Conservation (phyloP, 2,888 invertebrate genomes). For the Platypus cylindrus region DNA sequence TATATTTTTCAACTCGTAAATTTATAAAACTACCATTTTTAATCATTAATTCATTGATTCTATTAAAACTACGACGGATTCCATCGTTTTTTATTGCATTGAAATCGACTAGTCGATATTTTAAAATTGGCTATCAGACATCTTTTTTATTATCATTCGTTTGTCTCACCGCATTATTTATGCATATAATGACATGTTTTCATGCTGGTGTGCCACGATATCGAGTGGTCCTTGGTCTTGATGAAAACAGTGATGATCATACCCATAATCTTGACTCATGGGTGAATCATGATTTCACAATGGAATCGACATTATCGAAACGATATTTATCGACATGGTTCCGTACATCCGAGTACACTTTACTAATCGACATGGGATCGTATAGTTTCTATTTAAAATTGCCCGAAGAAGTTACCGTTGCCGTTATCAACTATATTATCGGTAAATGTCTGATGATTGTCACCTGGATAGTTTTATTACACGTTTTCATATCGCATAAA, state of each 20-base stretch:
- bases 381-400: not conserved
- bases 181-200: conserved; percentile 7
- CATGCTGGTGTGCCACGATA: conserved; percentile 4
- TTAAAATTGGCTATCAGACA: not conserved
- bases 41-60: not conserved
- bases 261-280: not conserved
- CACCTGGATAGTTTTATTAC: conserved; percentile 15
- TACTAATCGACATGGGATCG: conserved; percentile 4
- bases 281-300: not conserved
- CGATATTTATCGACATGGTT: conserved; percentile 14
- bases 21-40: not conserved
- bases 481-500: conserved; percentile 16
- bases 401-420: conserved; percentile 12
- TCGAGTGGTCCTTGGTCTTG: conserved; percentile 1
- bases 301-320: not conserved
- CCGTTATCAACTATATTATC: conserved; percentile 13
- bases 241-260: no score
- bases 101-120: conserved; percentile 6
- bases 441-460: conserved; percentile 15
- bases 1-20: not conserved
- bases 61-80: conserved; percentile 8
- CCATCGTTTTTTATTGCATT: conserved; percentile 6
- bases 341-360: conserved; percentile 12
- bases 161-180: conserved; percentile 1
- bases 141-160: conserved; percentile 5